Base-by-base conservation (phyloP, 2,797 vertebrate genomes). In the Tarsius wallacei region DNA sequence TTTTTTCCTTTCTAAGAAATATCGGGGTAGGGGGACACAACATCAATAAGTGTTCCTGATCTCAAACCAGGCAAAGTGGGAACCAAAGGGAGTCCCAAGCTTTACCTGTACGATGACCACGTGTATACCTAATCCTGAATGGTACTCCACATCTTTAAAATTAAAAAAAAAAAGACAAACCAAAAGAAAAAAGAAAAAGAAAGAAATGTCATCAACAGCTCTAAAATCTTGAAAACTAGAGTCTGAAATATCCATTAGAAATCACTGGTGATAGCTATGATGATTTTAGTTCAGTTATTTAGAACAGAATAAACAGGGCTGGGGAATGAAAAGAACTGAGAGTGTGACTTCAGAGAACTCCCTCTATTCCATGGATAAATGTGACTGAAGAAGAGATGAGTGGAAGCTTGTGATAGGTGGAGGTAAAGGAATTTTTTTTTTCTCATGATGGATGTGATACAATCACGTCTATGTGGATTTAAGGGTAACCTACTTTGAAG, bases 181-280 rank as follows among this genome's bases (percentile, higher is more conserved):
- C 42, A 42, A 42, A 42, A 42, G 42, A 42, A 42, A 42, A 42
- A 42, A 42, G 42, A 42, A 42, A 42, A 4, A 42, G 42, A 6
- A 42, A 42, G 42, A 42, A 42, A 42, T 42, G 42, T 42, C 42
- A 42, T 42, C 3, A 42, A 42, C 1, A 42, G 7, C 80, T 93
- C 9, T 78, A 59, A 96, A 86, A 66, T 82, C 53, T 77, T 95
- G 66, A 70, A 96, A 87, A 55, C 26, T 12, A 13, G 0, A 91
- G 4, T 19, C 7, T 19, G 47, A 64, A 33, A 63, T 80, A n/a
- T 28, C 42, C 64, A 83, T 66, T 88, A 47, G 33, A 74, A 74
- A 53, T 88, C 33, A 63, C 21, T 55, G 13, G 15, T 36, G 49
- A n/a, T 77, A 16, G 6, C 21, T 24, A 28, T 7, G 19, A 11